Conservation (phyloP, 1,140 invertebrate genomes). For the Venustaconcha ellipsiformis region DNA sequence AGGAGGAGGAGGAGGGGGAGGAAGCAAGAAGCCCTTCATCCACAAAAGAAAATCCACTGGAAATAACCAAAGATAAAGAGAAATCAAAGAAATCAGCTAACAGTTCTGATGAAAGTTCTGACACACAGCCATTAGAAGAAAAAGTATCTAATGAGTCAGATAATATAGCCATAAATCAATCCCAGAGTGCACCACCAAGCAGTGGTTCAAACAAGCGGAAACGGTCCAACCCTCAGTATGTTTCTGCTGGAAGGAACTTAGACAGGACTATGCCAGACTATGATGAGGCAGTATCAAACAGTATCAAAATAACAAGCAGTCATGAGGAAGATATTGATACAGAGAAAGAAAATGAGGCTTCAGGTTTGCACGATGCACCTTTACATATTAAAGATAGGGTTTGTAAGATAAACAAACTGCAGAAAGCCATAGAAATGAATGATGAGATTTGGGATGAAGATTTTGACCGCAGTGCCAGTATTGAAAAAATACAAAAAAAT, state of each 20-base stretch:
- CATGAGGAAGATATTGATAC: constrained; percentile 32
- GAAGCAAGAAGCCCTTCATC: constrained; percentile 15
- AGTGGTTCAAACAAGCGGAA: constrained; percentile 79
- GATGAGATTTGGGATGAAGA: constrained; percentile 54
- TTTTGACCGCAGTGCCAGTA: constrained; percentile 47
- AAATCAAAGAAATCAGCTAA: constrained; percentile 30
- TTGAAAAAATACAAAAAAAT: constrained; percentile 58
- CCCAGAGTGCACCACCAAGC: constrained; percentile 20
- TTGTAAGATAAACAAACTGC: constrained; percentile 56
- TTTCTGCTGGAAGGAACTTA: constrained; percentile 92
- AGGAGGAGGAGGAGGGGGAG: constrained; percentile 28
- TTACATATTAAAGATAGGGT: constrained; percentile 26
- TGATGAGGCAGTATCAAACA: no score
- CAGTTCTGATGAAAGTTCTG: constrained; percentile 33
- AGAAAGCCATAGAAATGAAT: constrained; percentile 45
- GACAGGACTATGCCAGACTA: constrained; percentile 45
- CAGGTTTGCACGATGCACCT: constrained; percentile 9
- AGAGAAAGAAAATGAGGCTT: constrained; percentile 34
- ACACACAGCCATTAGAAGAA: constrained; percentile 14
- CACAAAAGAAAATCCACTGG: constrained; percentile 16
- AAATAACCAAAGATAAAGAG: constrained; percentile 19
- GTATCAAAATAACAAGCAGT: no score
- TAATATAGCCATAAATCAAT: constrained; percentile 4
- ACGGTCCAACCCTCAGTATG: constrained; percentile 96
- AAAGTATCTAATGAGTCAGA: constrained; percentile 22